A percentile compares a stretch with the other conserved stretches of the same genome.
phyloP scores from a whole-genome alignment of 2,888 invertebrate genomes.

The Erebia ligea region DNA sequence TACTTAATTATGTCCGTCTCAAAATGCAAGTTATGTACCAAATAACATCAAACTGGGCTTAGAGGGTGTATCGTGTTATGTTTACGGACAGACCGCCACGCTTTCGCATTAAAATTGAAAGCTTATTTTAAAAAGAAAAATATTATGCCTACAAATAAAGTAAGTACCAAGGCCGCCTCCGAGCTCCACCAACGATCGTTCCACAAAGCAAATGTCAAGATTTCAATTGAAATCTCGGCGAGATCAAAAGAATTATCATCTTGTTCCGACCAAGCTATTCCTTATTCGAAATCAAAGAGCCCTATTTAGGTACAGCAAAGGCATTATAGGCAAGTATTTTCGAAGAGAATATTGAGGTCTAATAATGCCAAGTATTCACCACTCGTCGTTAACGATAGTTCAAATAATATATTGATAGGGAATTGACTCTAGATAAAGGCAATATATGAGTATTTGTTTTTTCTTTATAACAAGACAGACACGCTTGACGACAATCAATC shows the following conservation, averaged over 20 bases:
- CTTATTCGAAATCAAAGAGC: conserved; percentile 38
- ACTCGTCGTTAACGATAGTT: conserved; percentile 25
- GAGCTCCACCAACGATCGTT: conserved; percentile 30
- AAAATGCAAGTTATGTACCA: too few species aligned
- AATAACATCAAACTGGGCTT: too few species aligned
- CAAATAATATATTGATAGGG: conserved; percentile 19
- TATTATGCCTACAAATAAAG: conserved; percentile 13
- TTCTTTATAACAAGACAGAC: not conserved
- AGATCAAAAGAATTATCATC: conserved; percentile 44
- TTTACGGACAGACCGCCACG: too few species aligned
- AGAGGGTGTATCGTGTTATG: too few species aligned
- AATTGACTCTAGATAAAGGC: not conserved
- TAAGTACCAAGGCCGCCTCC: conserved; percentile 16
- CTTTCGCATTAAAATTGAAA: not conserved
- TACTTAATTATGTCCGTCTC: too few species aligned
- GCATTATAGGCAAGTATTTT: conserved; percentile 23
- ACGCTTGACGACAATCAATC: too few species aligned
- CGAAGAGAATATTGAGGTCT: conserved; percentile 12
- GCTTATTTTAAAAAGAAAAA: conserved; percentile 21
- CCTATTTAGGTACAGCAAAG: conserved; percentile 38
- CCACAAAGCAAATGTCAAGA: conserved; percentile 41
- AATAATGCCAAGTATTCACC: conserved; percentile 1
- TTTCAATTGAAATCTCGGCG: conserved; percentile 41
- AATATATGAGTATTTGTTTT: not conserved
- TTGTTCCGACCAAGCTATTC: conserved; percentile 40